phyloP scores from a whole-genome alignment of 2,888 invertebrate species.

The Sinelater perroti region DNA sequence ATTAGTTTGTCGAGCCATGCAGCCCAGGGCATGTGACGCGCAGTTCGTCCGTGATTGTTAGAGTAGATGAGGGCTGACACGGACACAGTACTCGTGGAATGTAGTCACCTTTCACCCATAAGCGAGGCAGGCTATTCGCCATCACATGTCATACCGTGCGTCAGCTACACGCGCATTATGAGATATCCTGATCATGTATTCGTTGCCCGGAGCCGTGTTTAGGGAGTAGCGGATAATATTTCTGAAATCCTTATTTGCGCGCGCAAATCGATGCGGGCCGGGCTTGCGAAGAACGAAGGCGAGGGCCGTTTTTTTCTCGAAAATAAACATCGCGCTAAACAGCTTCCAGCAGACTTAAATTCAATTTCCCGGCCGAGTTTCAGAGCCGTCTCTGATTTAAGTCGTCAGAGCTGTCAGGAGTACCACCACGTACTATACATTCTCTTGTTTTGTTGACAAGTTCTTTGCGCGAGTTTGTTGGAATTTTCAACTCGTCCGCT shows the following conservation, averaged over 20 bases:
- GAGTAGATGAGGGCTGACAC: slow-evolving; percentile 39
- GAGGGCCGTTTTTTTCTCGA: no score
- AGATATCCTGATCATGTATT: slow-evolving; percentile 28
- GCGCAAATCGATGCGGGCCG: slow-evolving; percentile 1
- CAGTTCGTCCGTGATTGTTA: slow-evolving; percentile 33
- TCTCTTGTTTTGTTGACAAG: not conserved
- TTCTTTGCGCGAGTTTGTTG: not conserved
- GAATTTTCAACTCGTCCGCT: not conserved
- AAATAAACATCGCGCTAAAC: no score
- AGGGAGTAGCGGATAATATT: slow-evolving; percentile 20
- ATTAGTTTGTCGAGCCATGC: not conserved
- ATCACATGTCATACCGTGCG: slow-evolving; percentile 49
- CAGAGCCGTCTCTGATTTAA: no score
- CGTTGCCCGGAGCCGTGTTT: slow-evolving; percentile 22
- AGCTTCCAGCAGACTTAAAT: no score
- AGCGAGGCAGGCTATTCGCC: slow-evolving; percentile 45
- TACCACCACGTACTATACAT: not conserved
- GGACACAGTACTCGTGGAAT: slow-evolving; percentile 51
- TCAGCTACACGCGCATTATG: slow-evolving; percentile 28
- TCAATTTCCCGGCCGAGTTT: no score
- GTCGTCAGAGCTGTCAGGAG: not conserved
- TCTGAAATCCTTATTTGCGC: slow-evolving; percentile 9
- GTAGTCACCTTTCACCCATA: slow-evolving; percentile 56
- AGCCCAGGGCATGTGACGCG: slow-evolving; percentile 12
- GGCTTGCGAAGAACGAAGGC: not conserved